Conservation (phyloP, 2,113 vertebrate genomes). For the Elachura formosa region DNA sequence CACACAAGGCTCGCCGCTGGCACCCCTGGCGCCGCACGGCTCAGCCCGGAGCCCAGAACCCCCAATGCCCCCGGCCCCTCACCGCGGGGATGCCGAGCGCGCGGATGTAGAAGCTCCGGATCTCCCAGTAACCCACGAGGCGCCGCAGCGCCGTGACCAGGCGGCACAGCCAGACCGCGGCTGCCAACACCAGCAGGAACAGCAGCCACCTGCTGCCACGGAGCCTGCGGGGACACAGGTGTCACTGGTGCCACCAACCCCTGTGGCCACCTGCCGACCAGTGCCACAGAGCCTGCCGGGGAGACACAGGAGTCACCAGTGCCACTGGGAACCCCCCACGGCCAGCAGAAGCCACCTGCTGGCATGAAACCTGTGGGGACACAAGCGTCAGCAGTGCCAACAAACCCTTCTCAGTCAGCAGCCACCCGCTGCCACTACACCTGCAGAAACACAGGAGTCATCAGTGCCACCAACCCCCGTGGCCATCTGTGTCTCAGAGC, state of each 20-base stretch:
- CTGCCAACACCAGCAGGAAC: constrained; percentile 86
- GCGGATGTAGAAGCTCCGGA: constrained; percentile 88
- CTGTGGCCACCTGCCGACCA: background rate
- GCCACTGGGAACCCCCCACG: background rate
- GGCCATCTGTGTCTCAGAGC: background rate
- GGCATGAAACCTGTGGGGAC: background rate
- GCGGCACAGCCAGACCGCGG: constrained; percentile 91
- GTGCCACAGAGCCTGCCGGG: background rate
- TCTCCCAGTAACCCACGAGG: constrained; percentile 93
- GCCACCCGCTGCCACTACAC: background rate
- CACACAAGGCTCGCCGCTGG: accelerated
- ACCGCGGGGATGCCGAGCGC: constrained; percentile 93
- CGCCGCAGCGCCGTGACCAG: constrained; percentile 93
- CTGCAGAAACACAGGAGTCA: background rate
- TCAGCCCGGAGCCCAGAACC: background rate
- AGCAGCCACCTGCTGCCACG: constrained; percentile 76
- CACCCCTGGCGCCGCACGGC: accelerated
- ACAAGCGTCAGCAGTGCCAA: background rate
- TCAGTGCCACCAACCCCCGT: background rate
- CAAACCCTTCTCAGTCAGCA: background rate
- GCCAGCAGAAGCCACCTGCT: background rate
- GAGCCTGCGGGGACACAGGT: constrained; percentile 71
- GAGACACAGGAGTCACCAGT: background rate
- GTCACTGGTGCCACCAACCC: background rate
- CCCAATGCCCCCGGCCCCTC: background rate